phyloP scores from a whole-genome alignment of 2,113 vertebrate species.

The Dryoscopus gambensis region DNA sequence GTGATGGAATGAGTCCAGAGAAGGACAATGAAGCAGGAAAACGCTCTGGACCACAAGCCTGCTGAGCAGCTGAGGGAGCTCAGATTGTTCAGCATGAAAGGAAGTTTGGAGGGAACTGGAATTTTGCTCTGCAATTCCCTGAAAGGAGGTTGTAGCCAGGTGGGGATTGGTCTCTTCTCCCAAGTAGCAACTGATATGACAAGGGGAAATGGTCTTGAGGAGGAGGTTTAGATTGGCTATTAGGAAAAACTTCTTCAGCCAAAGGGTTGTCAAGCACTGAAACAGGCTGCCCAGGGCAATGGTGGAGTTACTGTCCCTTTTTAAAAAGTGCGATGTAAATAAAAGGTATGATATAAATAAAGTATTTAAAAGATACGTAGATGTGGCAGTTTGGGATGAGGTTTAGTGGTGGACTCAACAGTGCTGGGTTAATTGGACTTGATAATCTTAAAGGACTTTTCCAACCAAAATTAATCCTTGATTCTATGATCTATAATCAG shows the following conservation, averaged over 20 bases:
- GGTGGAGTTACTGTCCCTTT: background rate
- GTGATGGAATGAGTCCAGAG: background rate
- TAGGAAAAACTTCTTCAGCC: background rate
- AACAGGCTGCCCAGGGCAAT: background rate
- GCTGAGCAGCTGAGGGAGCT: background rate
- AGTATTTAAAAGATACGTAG: background rate
- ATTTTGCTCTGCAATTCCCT: background rate
- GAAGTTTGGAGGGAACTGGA: background rate
- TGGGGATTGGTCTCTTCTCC: background rate
- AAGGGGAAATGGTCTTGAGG: background rate
- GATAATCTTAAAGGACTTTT: background rate
- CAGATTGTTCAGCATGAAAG: background rate
- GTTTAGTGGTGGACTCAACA: background rate
- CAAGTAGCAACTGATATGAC: fast-evolving
- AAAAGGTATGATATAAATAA: background rate
- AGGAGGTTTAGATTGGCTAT: background rate
- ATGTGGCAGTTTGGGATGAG: background rate
- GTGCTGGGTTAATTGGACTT: background rate
- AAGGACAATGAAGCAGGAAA: background rate
- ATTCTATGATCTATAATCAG: background rate
- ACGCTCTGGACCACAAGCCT: background rate
- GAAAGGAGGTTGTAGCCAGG: background rate
- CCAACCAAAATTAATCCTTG: background rate
- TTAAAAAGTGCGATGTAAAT: background rate
- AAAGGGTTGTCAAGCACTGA: background rate